Evolutionary conservation across 53 echinoderm and acorn worm species (phyloP).

Genomic region (Antedon mediterranea): DNA sequence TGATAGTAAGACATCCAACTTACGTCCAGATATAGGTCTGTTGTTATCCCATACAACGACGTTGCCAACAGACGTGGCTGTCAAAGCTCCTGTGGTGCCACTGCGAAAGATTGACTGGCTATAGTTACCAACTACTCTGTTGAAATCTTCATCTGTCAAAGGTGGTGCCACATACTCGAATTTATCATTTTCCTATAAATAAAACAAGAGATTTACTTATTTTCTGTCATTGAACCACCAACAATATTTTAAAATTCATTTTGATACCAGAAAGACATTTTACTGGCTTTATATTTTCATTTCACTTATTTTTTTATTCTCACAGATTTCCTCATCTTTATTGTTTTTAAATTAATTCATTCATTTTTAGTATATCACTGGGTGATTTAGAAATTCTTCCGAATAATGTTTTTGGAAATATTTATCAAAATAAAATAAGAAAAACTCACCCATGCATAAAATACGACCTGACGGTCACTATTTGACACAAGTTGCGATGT

Average conservation of each 20-base stretch:
- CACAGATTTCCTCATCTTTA: too few relatives aligned
- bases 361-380: too few relatives aligned
- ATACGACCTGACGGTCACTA: conserved; percentile 83
- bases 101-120: conserved; percentile 90
- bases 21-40: conserved; percentile 84
- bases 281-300: too few relatives aligned
- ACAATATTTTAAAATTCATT: too few relatives aligned
- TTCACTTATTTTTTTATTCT: too few relatives aligned
- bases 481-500: conserved; percentile 77
- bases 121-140: conserved; percentile 81
- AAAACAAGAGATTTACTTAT: background rate
- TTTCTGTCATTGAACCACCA: too few relatives aligned
- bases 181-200: conserved; percentile 48
- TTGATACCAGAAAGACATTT: too few relatives aligned
- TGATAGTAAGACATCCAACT: conserved; percentile 15
- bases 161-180: conserved; percentile 68
- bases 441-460: conserved; percentile 96
- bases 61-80: conserved; percentile 84
- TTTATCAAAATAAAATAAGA: background rate
- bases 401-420: too few relatives aligned
- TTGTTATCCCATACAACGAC: conserved; percentile 95
- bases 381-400: too few relatives aligned
- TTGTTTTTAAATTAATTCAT: too few relatives aligned
- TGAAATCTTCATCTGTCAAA: conserved; percentile 92
- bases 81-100: conserved; percentile 67